Percentiles rank a stretch among this genome's conserved stretches.
Evolutionary conservation across 2,888 invertebrate genomes (phyloP).

Genomic region (Caenorhabditis sp.): DNA sequence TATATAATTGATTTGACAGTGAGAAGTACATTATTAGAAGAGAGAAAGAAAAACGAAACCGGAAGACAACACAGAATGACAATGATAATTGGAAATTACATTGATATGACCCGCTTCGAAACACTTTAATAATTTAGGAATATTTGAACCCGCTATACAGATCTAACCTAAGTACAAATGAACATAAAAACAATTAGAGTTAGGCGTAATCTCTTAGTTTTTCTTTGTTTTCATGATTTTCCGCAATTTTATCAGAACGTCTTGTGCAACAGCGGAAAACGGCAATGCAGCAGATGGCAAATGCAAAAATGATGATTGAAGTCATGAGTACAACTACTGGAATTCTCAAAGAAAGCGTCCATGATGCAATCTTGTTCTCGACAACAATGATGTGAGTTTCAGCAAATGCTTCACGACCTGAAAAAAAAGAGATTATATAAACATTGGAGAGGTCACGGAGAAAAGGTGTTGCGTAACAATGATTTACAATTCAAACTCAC

Average conservation of each 20-base stretch:
- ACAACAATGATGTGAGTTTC: slow-evolving; percentile 38
- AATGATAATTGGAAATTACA: not conserved
- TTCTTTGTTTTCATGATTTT: slow-evolving; percentile 44
- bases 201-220: slow-evolving; percentile 34
- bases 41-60: not conserved
- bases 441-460: not conserved
- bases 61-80: not conserved
- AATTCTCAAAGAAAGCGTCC: slow-evolving; percentile 4
- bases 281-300: slow-evolving; percentile 17
- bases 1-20: too few species aligned
- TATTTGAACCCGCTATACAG: not conserved
- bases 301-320: slow-evolving; percentile 14
- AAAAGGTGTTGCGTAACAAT: slow-evolving; percentile 12
- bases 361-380: slow-evolving; percentile 12
- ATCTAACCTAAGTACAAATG: not conserved
- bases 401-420: slow-evolving; percentile 48
- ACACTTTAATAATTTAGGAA: not conserved
- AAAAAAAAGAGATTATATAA: slow-evolving; percentile 14
- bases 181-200: not conserved
- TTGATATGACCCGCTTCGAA: not conserved
- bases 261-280: slow-evolving; percentile 34
- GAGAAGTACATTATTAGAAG: too few species aligned
- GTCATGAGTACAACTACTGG: slow-evolving; percentile 21
- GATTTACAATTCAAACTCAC: slow-evolving; percentile 39
- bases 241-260: slow-evolving; percentile 39